phyloP scores from a whole-genome alignment of 2,113 vertebrate species.

The Chloebia gouldiae region DNA sequence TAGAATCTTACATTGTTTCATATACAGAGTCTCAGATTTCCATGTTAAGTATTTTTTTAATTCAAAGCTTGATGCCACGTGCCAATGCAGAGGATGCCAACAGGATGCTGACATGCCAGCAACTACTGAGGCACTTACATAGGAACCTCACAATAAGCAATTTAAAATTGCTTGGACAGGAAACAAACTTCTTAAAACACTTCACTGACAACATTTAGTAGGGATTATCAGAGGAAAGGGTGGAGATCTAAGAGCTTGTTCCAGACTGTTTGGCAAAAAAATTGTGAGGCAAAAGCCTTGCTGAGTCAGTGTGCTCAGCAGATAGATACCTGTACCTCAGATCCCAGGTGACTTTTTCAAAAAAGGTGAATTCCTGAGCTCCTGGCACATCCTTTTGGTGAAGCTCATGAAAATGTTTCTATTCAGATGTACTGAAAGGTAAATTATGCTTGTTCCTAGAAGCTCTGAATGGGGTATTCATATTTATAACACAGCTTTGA shows the following conservation, averaged over 20 bases:
- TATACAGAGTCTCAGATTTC: background rate
- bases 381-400: background rate
- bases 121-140: background rate
- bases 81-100: background rate
- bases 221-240: slow-evolving; percentile 52
- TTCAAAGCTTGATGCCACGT: background rate
- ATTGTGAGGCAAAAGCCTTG: background rate
- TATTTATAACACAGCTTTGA: background rate
- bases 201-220: background rate
- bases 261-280: background rate
- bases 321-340: background rate
- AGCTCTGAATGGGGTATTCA: background rate
- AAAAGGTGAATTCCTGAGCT: background rate
- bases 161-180: slow-evolving; percentile 33
- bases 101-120: background rate
- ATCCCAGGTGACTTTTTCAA: background rate
- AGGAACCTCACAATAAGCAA: background rate
- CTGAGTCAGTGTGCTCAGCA: background rate
- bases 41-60: background rate
- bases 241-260: background rate
- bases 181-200: slow-evolving; percentile 26
- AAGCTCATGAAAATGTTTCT: background rate
- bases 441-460: background rate
- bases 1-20: background rate
- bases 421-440: background rate